These are phyloP conservation scores for Acleris cristana DNA, from an alignment of 2,888 invertebrate species.

Conservation along the genomic window DNA sequence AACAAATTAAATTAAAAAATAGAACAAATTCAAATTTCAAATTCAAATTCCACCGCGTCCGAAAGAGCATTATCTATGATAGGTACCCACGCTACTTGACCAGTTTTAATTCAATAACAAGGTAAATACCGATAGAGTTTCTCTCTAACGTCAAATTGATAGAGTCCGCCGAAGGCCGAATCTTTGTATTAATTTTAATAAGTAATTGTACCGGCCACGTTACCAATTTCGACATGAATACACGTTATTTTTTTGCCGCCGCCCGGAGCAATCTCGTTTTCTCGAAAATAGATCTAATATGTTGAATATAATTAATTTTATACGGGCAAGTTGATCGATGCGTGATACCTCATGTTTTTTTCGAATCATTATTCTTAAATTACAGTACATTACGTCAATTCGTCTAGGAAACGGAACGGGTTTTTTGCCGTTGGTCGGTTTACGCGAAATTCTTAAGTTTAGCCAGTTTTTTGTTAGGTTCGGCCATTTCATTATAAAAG, in stretches of 20 bases:
- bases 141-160: constrained; percentile 49
- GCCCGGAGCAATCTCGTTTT: constrained; percentile 76
- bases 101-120: constrained; percentile 32
- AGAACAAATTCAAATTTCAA: too few relatives aligned
- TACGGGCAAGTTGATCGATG: constrained; percentile 77
- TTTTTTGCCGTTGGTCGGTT: constrained; percentile 63
- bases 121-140: constrained; percentile 30
- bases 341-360: constrained; percentile 69
- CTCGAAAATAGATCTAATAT: constrained; percentile 82
- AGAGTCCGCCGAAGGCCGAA: constrained; percentile 64
- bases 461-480: constrained; percentile 55
- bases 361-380: constrained; percentile 79
- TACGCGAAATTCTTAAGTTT: constrained; percentile 72
- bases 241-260: constrained; percentile 67
- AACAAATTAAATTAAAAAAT: too few relatives aligned
- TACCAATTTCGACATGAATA: constrained; percentile 79
- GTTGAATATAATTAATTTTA: constrained; percentile 81
- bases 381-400: constrained; percentile 76
- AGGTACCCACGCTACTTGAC: constrained; percentile 2
- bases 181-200: constrained; percentile 74
- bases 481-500: constrained; percentile 64
- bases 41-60: constrained; percentile 1
- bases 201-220: constrained; percentile 78
- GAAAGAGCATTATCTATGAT: not conserved
- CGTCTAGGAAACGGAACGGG: constrained; percentile 65